Conservation (phyloP, 2,888 invertebrate genomes). For the Dendrolimus pini region DNA sequence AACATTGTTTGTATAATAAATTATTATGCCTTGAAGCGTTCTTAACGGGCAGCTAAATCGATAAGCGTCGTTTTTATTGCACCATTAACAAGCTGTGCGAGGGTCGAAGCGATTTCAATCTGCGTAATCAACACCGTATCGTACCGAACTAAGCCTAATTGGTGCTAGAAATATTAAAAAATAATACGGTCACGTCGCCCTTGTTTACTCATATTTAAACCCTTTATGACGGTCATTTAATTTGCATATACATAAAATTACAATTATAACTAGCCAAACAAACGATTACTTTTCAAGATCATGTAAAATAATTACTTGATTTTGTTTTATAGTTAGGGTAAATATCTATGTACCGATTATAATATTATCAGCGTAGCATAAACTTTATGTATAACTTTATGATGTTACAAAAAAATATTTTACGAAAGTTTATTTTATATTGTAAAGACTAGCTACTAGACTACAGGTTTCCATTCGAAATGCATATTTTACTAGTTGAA, state of each 20-base stretch:
- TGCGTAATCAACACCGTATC: constrained; percentile 62
- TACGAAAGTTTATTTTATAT: too few relatives aligned
- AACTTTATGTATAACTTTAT: too few relatives aligned
- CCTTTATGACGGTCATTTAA: background rate
- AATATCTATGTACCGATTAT: too few relatives aligned
- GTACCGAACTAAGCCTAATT: constrained; percentile 41
- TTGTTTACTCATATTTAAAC: background rate
- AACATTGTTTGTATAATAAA: constrained; percentile 69
- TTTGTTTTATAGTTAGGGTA: constrained; percentile 1
- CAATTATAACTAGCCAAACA: too few relatives aligned
- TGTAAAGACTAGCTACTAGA: too few relatives aligned
- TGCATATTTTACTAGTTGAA: constrained; percentile 26
- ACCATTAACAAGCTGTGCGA: constrained; percentile 64
- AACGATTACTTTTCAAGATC: too few relatives aligned
- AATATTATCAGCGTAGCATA: too few relatives aligned
- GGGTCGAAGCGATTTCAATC: constrained; percentile 66
- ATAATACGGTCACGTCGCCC: constrained; percentile 12
- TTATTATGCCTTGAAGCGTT: constrained; percentile 62
- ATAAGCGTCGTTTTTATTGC: constrained; percentile 72
- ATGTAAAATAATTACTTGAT: background rate
- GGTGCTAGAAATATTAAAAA: constrained; percentile 37
- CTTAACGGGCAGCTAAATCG: constrained; percentile 66
- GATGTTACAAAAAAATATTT: too few relatives aligned
- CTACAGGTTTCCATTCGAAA: background rate
- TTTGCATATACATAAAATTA: too few relatives aligned